phyloP scores from a whole-genome alignment of 92 coral and sea anemone species.

The Anthopleura xanthogrammica region DNA sequence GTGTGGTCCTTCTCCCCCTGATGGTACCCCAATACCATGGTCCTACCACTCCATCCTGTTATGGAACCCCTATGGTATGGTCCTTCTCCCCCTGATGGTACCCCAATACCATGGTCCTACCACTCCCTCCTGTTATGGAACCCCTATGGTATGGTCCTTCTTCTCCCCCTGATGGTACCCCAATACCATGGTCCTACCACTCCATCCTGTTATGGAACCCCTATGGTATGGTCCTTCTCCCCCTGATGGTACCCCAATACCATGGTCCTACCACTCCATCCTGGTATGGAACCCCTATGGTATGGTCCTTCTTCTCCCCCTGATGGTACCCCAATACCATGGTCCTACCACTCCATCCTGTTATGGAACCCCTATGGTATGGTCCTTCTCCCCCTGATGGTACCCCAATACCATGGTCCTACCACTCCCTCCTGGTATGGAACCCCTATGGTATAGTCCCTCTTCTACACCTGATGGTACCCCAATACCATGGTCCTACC shows the following conservation, averaged over 20 bases:
- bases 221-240: neutral
- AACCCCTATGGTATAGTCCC: neutral
- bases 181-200: neutral
- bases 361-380: neutral
- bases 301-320: neutral
- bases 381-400: neutral
- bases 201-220: neutral
- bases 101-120: neutral
- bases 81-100: neutral
- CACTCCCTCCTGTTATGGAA: neutral
- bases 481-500: neutral
- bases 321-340: neutral
- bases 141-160: neutral
- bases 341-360: neutral
- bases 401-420: neutral
- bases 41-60: neutral
- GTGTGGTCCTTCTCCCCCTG: neutral
- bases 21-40: neutral
- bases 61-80: neutral
- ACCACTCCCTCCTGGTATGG: neutral
- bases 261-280: neutral
- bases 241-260: neutral
- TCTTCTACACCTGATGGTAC: neutral
- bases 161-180: neutral
- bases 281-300: neutral